phyloP scores from a whole-genome alignment of 2,113 vertebrate genomes.

The Alces alces region DNA sequence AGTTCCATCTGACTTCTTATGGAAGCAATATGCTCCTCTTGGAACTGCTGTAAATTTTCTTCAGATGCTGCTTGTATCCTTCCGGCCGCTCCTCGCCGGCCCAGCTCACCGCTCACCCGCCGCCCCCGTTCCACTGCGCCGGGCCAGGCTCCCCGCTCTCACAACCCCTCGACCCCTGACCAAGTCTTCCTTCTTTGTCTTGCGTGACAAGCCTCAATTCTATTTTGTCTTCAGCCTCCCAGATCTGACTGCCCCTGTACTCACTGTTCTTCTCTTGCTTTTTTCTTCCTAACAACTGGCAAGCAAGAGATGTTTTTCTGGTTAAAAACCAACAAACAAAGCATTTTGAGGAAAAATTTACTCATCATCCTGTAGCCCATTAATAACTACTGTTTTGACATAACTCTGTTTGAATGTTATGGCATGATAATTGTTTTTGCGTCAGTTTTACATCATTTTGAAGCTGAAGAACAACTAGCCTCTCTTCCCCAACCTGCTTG shows the following conservation, averaged over 20 bases:
- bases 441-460: background rate
- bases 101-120: too few relatives aligned
- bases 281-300: constrained; percentile 1
- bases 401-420: background rate
- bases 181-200: background rate
- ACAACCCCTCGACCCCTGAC: background rate
- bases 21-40: too few relatives aligned
- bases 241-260: background rate
- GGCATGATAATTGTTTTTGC: background rate
- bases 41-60: too few relatives aligned
- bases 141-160: too few relatives aligned
- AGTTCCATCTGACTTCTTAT: too few relatives aligned
- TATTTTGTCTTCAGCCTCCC: background rate
- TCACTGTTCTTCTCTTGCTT: background rate
- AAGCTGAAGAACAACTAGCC: background rate
- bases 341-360: constrained; percentile 7
- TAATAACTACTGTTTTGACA: constrained; percentile 11
- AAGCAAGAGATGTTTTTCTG: background rate
- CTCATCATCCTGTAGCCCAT: background rate
- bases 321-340: background rate
- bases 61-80: too few relatives aligned
- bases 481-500: background rate
- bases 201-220: background rate
- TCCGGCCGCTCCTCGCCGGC: too few relatives aligned
- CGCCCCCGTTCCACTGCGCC: too few relatives aligned